Evolutionary conservation across 2,113 vertebrate genomes (phyloP), one percentile per base, ranked within the genome.

Genomic region (Atlantisia rogersi): DNA sequence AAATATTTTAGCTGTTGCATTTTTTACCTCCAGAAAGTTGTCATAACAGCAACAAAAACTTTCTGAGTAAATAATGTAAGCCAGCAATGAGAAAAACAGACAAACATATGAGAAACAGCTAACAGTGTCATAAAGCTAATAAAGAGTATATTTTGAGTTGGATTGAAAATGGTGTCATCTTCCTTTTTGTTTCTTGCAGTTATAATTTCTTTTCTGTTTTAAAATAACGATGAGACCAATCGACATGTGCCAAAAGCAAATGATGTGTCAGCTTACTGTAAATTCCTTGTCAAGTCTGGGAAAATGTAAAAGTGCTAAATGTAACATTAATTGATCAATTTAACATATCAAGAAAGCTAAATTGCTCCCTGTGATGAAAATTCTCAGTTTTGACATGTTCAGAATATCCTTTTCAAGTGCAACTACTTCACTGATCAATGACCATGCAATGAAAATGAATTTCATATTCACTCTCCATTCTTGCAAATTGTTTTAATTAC

Each of bases 401-500:
- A 78, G 56, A 86, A 20, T 90, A 86, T 75, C 20, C 9, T 95
- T 82, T 76, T 81, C 65, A 76, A 76, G 35, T 44, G 48, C 55
- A 83, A 68, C 75, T 92, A 22, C 55, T 92, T 92, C 31, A 88
- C 26, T 67, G 21, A 80, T 79, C 74, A 79, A 44, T 91, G 73
- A 87, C 59, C 56, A 55, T 42, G 46, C 50, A 86, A 26, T 40
- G 12, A n/a, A 94, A 64, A 85, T 92, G 11, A 83, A 93, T 91
- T 80, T 95, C 52, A 67, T 93, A 89, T 83, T 95, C 75, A 75
- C 79, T 95, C 35, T 70, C 37, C 29, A 40, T 40, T 60, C 71
- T 56, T 92, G 68, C 46, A 94, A 97, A 94, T 96, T 90, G 93
- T 90, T 95, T 96, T 96, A 96, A 97, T 95, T 96, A 77, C 60